Conservation (phyloP, 2,797 vertebrate genomes). For the Syndactyla subalaris region DNA sequence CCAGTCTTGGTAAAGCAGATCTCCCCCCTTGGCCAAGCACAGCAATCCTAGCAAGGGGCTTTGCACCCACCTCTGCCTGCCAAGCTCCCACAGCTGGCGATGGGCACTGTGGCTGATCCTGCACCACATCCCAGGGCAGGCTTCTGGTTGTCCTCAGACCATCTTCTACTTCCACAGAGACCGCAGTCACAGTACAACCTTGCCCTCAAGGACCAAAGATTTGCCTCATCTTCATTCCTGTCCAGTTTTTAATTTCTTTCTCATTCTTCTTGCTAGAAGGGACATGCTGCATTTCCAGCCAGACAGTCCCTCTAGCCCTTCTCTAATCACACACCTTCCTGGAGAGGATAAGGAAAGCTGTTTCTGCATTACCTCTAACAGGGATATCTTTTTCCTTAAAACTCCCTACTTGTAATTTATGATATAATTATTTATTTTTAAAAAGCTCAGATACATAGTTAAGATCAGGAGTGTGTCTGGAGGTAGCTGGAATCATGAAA, state of each 20-base stretch:
- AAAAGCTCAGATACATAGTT: neutral
- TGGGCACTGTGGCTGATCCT: fast-evolving
- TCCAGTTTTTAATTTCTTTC: neutral
- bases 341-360: neutral
- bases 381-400: neutral
- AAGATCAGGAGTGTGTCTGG: neutral
- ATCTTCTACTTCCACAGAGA: neutral
- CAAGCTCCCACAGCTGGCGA: neutral
- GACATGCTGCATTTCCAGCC: neutral
- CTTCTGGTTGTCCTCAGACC: neutral
- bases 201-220: neutral
- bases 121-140: fast-evolving
- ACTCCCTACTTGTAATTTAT: neutral
- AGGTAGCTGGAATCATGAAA: neutral
- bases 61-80: neutral
- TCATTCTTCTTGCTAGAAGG: neutral
- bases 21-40: neutral
- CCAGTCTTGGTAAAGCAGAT: neutral
- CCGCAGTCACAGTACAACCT: neutral
- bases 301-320: neutral
- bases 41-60: neutral
- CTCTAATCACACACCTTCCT: neutral
- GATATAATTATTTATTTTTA: neutral
- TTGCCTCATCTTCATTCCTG: neutral
- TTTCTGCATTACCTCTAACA: neutral